Evolutionary conservation across 2,797 vertebrate species (phyloP).

Genomic region (Meda fulgida): DNA sequence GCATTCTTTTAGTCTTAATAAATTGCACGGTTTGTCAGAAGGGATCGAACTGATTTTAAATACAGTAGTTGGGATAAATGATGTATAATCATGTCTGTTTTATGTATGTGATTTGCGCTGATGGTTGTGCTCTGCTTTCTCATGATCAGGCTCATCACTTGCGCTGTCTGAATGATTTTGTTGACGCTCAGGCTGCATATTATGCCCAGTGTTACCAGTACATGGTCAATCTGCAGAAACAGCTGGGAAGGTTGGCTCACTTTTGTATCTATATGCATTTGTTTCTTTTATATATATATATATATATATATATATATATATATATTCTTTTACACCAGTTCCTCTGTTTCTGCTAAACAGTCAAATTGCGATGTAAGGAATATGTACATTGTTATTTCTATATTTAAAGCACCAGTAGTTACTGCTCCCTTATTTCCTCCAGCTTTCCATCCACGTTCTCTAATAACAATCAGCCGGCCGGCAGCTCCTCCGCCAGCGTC

Average conservation of each 20-base stretch:
- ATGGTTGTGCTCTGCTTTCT: background rate
- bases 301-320: no score
- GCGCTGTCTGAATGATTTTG: conserved; percentile 91
- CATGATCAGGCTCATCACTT: conserved; percentile 87
- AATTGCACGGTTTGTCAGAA: background rate
- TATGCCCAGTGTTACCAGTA: conserved; percentile 93
- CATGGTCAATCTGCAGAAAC: conserved; percentile 90
- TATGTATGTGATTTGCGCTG: background rate
- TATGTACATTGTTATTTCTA: background rate
- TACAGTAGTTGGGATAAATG: background rate
- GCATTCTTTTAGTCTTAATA: background rate
- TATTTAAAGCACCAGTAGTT: background rate
- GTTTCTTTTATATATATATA: background rate
- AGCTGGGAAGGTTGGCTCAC: conserved; percentile 87
- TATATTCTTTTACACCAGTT: background rate
- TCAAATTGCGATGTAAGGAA: background rate
- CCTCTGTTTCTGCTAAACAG: conserved; percentile 35
- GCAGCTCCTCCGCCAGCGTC: conserved; percentile 69
- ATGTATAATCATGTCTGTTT: background rate
- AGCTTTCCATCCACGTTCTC: conserved; percentile 89
- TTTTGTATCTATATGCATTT: background rate
- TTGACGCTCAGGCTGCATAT: conserved; percentile 92
- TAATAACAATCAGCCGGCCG: conserved; percentile 88
- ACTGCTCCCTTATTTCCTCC: conserved; percentile 48
- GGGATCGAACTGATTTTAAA: background rate